phyloP scores from a whole-genome alignment of 2,113 vertebrate species.

The Gymnorhina tibicen region DNA sequence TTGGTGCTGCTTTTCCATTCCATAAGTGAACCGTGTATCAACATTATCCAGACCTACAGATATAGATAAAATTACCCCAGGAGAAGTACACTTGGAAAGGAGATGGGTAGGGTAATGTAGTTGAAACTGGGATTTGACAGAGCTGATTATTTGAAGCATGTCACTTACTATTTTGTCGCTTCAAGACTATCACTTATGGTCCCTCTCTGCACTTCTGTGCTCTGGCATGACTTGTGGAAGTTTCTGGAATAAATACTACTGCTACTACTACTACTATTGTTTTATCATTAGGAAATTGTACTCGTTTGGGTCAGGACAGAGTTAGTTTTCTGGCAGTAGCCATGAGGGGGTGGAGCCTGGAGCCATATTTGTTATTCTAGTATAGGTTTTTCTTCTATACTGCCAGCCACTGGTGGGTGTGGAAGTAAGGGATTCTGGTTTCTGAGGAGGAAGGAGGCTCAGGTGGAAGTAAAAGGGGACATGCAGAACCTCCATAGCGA shows the following conservation, averaged over 20 bases:
- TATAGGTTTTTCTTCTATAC: not conserved
- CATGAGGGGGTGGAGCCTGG: too few species aligned
- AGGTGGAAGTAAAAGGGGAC: not conserved
- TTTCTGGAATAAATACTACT: not conserved
- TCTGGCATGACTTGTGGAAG: not conserved
- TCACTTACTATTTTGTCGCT: not conserved
- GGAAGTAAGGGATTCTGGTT: not conserved
- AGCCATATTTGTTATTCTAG: not conserved
- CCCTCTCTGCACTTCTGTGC: not conserved
- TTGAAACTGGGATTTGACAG: not conserved
- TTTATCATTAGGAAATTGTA: not conserved
- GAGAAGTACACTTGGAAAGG: not conserved
- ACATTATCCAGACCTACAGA: not conserved
- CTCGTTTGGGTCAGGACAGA: not conserved
- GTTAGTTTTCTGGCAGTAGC: not conserved
- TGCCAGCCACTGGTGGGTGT: not conserved
- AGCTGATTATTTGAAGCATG: not conserved
- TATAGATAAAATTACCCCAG: not conserved
- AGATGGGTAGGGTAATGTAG: not conserved
- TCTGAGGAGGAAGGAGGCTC: not conserved
- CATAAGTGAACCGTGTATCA: not conserved
- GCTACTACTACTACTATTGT: not conserved
- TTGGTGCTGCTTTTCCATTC: not conserved
- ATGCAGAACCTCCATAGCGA: not conserved
- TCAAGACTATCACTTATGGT: not conserved